phyloP scores from a whole-genome alignment of 1,140 invertebrate species.

The Atopsyche davidsoni region DNA sequence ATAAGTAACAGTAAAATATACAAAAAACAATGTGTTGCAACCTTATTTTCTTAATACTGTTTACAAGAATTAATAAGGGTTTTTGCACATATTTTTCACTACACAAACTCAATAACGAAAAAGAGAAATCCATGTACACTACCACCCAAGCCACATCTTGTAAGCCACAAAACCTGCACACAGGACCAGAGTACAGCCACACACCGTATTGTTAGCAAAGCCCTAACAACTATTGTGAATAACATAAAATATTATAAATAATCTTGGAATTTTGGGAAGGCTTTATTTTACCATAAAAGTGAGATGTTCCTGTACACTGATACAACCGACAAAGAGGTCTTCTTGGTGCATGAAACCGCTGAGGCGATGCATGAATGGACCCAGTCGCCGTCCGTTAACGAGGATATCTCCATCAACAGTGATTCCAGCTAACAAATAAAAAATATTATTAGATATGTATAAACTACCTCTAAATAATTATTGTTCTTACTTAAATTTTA shows the following conservation, averaged over 20 bases:
- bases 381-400: slow-evolving; percentile 62
- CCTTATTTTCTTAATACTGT: no score
- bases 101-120: no score
- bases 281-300: slow-evolving; percentile 71
- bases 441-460: not conserved
- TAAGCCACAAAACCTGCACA: no score
- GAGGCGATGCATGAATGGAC: slow-evolving; percentile 68
- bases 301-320: slow-evolving; percentile 86
- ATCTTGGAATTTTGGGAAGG: not conserved
- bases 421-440: slow-evolving; percentile 50
- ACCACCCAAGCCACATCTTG: no score
- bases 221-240: not conserved
- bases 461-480: slow-evolving; percentile 5
- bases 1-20: no score
- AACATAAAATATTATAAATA: not conserved
- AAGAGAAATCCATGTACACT: no score
- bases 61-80: not conserved
- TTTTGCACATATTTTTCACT: no score
- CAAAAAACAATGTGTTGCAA: no score
- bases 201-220: no score
- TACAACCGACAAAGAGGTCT: slow-evolving; percentile 78
- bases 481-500: not conserved
- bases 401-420: slow-evolving; percentile 69
- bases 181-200: no score
- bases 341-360: slow-evolving; percentile 95